Conservation (phyloP, 2,113 vertebrate genomes). For the Platysteira castanea region DNA sequence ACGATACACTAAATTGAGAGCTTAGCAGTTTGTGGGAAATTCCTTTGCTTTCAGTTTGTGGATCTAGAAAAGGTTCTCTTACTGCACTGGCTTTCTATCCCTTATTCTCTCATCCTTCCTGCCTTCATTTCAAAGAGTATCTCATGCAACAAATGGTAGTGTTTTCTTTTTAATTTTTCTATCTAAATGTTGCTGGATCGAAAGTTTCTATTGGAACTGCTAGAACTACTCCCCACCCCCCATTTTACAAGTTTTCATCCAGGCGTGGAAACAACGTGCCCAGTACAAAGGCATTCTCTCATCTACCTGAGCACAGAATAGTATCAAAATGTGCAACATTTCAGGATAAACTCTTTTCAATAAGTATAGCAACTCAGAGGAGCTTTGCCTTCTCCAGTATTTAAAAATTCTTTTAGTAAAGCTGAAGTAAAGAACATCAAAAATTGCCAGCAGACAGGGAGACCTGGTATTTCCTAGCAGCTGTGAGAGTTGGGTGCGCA, state of each 20-base stretch:
- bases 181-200: neutral
- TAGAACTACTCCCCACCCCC: accelerated
- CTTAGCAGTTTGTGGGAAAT: neutral
- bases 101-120: neutral
- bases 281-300: neutral
- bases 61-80: neutral
- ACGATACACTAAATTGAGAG: neutral
- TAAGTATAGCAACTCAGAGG: neutral
- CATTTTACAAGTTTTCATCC: neutral
- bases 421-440: neutral
- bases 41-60: neutral
- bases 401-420: neutral
- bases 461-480: neutral
- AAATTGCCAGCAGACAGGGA: neutral
- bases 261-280: neutral
- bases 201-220: neutral
- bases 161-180: neutral
- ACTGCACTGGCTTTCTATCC: neutral
- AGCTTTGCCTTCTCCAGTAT: neutral
- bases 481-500: neutral
- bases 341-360: neutral
- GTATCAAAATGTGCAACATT: neutral
- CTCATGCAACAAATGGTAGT: neutral
- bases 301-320: neutral
- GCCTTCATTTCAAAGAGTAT: neutral